phyloP scores from a whole-genome alignment of 2,888 invertebrate genomes.

The Coremacera marginata region DNA sequence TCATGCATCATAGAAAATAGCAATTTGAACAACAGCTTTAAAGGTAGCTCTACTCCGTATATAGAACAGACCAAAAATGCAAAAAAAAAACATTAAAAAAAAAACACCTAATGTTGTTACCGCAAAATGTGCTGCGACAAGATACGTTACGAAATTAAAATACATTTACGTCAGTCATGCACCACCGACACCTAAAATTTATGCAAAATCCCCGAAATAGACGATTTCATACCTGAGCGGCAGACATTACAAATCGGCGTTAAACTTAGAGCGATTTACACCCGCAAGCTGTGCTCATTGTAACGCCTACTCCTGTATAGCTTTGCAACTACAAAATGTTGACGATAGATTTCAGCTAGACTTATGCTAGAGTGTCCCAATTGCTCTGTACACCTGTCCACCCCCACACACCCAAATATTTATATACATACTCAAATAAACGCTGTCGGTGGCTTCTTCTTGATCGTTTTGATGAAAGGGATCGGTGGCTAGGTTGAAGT shows the following conservation, averaged over 20 bases:
- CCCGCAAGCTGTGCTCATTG: too few relatives aligned
- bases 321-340: constrained; percentile 35
- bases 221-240: background rate
- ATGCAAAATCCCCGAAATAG: background rate
- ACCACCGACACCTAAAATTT: background rate
- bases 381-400: background rate
- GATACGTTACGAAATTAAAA: constrained; percentile 29
- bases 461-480: background rate
- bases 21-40: too few relatives aligned
- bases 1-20: too few relatives aligned
- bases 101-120: background rate
- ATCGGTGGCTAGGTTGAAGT: background rate
- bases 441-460: background rate
- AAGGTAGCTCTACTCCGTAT: too few relatives aligned
- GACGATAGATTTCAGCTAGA: constrained; percentile 40
- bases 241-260: too few relatives aligned
- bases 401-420: constrained; percentile 2
- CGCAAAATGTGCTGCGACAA: constrained; percentile 19
- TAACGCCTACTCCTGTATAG: too few relatives aligned
- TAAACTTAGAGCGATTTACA: too few relatives aligned
- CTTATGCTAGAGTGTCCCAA: background rate
- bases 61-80: too few relatives aligned
- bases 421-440: background rate
- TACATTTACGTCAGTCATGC: constrained; percentile 29
- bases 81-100: too few relatives aligned